Conservation (phyloP, 2,797 vertebrate species). For the Etheostoma perlongum region DNA sequence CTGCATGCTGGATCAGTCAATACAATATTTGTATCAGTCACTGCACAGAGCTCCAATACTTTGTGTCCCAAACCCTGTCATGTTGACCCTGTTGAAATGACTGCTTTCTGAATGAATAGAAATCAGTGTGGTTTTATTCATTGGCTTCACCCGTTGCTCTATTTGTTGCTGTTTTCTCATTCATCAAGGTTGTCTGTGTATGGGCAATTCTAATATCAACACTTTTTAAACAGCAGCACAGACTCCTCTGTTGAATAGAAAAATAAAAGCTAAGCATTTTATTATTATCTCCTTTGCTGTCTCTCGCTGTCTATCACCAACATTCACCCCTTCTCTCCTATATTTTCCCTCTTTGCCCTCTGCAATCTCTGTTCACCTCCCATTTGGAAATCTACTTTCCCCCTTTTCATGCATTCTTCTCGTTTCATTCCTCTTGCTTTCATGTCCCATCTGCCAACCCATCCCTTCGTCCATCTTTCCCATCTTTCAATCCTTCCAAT, state of each 20-base stretch:
- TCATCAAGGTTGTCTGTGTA: slow-evolving; percentile 51
- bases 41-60: slow-evolving; percentile 34
- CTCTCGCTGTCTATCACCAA: slow-evolving; percentile 23
- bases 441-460: slow-evolving; percentile 23
- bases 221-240: slow-evolving; percentile 16
- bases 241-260: slow-evolving; percentile 63
- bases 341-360: slow-evolving; percentile 10
- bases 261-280: slow-evolving; percentile 48
- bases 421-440: slow-evolving; percentile 40
- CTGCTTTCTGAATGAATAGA: slow-evolving; percentile 73
- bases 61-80: slow-evolving; percentile 51
- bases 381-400: slow-evolving; percentile 17
- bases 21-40: slow-evolving; percentile 12
- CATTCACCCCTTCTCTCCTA: slow-evolving; percentile 12
- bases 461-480: slow-evolving; percentile 27
- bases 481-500: slow-evolving; percentile 53
- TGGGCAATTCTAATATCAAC: neutral
- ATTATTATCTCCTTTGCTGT: slow-evolving; percentile 28
- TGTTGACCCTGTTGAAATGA: slow-evolving; percentile 72
- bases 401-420: slow-evolving; percentile 50
- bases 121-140: slow-evolving; percentile 77
- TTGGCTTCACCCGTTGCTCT: slow-evolving; percentile 35
- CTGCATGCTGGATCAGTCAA: slow-evolving; percentile 47
- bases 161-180: slow-evolving; percentile 43
- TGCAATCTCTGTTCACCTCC: slow-evolving; percentile 22